Conservation (phyloP, 1,140 invertebrate species). For the Drosophila busckii region DNA sequence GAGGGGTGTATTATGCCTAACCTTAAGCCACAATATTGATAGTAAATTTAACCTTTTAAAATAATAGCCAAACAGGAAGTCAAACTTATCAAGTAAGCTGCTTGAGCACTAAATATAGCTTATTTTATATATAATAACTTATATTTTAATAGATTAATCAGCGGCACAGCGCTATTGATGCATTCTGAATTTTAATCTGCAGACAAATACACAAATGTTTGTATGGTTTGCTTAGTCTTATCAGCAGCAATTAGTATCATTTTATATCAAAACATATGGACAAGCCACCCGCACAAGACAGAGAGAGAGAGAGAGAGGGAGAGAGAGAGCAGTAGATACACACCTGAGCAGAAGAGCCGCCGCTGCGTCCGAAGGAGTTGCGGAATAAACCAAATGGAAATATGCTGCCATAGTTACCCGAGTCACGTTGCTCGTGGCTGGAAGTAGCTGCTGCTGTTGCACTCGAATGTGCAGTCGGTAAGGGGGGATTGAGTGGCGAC, state of each 20-base stretch:
- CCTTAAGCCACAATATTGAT: no score
- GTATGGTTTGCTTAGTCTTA: slow-evolving; percentile 36
- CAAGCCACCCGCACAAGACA: no score
- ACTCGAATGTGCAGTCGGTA: slow-evolving; percentile 18
- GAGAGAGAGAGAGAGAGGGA: no score
- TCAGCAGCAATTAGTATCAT: slow-evolving; percentile 17
- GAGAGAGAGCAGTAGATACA: slow-evolving; percentile 18
- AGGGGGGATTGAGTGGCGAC: slow-evolving; percentile 66
- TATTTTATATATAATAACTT: no score
- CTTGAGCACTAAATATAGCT: no score
- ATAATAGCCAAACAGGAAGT: no score
- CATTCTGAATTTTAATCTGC: no score
- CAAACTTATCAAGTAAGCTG: no score
- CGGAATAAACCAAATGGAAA: slow-evolving; percentile 71
- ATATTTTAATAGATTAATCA: no score
- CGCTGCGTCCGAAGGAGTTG: slow-evolving; percentile 59
- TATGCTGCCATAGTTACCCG: slow-evolving; percentile 66
- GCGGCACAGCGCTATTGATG: no score
- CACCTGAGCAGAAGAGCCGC: slow-evolving; percentile 64
- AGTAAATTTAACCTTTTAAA: no score
- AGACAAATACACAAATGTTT: background rate
- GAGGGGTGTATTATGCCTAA: no score
- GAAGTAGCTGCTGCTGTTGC: slow-evolving; percentile 27
- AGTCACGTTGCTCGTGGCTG: slow-evolving; percentile 44
- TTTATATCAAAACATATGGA: slow-evolving; percentile 35